These are phyloP conservation scores for Vicugna pacos DNA, from an alignment of 2,113 vertebrate genomes.

Conservation along the genomic window DNA sequence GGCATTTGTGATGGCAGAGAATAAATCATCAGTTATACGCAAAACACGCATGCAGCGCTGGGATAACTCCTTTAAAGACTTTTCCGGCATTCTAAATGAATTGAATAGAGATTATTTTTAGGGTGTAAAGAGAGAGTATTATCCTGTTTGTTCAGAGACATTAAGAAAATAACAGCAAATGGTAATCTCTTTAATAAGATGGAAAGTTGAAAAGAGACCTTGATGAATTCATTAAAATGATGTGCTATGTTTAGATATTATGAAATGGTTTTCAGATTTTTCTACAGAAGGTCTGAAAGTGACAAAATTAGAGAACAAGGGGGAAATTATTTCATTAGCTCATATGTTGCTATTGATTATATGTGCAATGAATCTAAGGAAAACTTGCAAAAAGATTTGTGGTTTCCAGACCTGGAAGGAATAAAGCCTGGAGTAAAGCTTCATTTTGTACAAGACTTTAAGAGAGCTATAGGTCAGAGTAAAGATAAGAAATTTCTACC, in stretches of 20 bases:
- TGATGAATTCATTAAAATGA: slow-evolving; percentile 32
- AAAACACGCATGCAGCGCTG: neutral
- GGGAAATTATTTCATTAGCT: neutral
- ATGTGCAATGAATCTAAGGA: neutral
- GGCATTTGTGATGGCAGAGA: neutral
- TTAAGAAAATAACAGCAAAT: slow-evolving; percentile 20
- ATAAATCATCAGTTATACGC: neutral
- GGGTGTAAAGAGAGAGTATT: neutral
- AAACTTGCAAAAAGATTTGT: neutral
- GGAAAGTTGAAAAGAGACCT: neutral
- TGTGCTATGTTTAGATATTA: neutral
- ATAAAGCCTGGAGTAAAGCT: neutral
- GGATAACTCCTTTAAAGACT: neutral
- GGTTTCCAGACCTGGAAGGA: neutral
- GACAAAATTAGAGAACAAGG: neutral
- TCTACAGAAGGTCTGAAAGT: neutral
- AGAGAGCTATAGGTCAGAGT: neutral
- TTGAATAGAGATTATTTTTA: neutral
- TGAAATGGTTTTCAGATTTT: slow-evolving; percentile 6
- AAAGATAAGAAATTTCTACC: neutral
- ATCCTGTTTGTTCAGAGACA: slow-evolving; percentile 13
- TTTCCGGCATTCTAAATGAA: neutral
- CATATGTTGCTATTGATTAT: neutral
- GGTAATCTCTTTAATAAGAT: neutral
- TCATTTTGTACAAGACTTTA: neutral